phyloP scores from a whole-genome alignment of 2,888 invertebrate genomes.

The Onthophagus sagittarius region DNA sequence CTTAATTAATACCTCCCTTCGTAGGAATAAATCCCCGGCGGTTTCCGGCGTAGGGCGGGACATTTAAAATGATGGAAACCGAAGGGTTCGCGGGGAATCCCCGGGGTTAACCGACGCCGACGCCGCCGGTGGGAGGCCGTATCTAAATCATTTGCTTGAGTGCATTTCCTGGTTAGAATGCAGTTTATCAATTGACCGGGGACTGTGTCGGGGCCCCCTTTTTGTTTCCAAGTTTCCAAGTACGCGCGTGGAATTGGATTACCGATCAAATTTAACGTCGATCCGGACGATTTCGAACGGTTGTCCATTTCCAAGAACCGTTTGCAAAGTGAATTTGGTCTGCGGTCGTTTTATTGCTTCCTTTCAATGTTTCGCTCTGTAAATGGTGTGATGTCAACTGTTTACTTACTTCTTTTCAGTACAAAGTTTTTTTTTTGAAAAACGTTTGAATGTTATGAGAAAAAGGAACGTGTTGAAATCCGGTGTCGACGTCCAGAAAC shows the following conservation, averaged over 20 bases:
- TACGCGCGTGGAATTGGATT: background rate
- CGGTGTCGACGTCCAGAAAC: background rate
- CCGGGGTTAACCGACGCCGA: background rate
- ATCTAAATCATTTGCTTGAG: background rate
- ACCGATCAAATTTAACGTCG: background rate
- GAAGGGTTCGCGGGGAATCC: conserved; percentile 7
- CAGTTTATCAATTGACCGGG: background rate
- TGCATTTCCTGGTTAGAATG: background rate
- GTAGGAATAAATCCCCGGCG: background rate
- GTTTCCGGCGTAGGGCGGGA: background rate
- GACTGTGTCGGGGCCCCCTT: background rate
- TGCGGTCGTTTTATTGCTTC: background rate
- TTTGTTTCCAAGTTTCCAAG: background rate
- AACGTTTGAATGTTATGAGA: too few species aligned
- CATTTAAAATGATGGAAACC: background rate
- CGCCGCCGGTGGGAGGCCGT: background rate
- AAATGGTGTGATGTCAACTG: too few species aligned
- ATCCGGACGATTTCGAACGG: background rate
- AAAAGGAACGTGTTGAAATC: background rate
- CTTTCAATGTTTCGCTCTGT: too few species aligned
- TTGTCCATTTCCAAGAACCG: background rate
- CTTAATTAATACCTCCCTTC: background rate
- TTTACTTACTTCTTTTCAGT: too few species aligned
- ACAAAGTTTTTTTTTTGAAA: too few species aligned
- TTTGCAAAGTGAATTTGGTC: background rate